These are phyloP conservation scores for Drosophila virilis DNA, from an alignment of 1,140 invertebrate species.

Conservation along the genomic window DNA sequence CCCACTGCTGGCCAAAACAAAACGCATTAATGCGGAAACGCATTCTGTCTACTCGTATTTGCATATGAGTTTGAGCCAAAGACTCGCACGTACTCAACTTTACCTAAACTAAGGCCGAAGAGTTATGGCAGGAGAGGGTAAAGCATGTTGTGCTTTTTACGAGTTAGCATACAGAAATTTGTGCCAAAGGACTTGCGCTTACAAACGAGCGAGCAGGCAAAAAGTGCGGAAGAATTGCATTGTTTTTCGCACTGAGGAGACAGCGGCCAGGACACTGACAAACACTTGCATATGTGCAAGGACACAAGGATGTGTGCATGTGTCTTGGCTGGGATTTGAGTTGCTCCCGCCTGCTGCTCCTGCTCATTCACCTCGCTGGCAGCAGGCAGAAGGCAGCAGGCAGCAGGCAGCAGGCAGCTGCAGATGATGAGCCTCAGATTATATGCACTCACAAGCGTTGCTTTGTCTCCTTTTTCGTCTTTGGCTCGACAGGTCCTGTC, in stretches of 20 bases:
- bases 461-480: conserved; percentile 63
- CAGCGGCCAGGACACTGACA: conserved; percentile 25
- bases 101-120: conserved; percentile 53
- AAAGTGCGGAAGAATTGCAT: conserved; percentile 76
- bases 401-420: conserved; percentile 13
- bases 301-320: conserved; percentile 36
- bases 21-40: conserved; percentile 77
- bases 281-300: conserved; percentile 49
- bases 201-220: conserved; percentile 74
- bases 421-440: conserved; percentile 73
- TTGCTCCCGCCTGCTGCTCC: conserved; percentile 17
- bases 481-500: conserved; percentile 46
- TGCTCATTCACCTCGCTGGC: not conserved
- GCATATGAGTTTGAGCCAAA: conserved; percentile 53
- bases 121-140: not conserved
- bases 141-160: conserved; percentile 70
- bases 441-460: conserved; percentile 62
- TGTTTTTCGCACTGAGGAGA: conserved; percentile 38
- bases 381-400: not conserved
- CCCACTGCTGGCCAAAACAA: conserved; percentile 58
- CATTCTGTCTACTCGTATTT: conserved; percentile 66
- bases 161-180: conserved; percentile 60
- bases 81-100: conserved; percentile 69
- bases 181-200: conserved; percentile 73
- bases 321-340: conserved; percentile 66